phyloP scores from a whole-genome alignment of 2,797 vertebrate genomes.

The Spea hammondii region DNA sequence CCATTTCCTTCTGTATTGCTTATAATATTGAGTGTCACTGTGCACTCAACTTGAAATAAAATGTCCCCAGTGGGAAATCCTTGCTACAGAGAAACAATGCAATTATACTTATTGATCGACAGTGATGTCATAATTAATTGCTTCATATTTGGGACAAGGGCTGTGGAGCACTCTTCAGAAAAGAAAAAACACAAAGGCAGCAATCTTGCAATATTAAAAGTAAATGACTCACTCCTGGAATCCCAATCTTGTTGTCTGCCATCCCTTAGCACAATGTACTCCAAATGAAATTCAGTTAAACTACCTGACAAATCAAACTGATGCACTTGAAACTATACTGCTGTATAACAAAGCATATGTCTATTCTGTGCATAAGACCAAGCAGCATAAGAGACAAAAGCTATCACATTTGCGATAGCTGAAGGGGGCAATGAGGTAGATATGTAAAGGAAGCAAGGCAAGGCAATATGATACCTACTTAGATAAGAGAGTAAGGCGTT shows the following conservation, averaged over 20 bases:
- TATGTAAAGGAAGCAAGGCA: too few relatives aligned
- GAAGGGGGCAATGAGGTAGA: too few relatives aligned
- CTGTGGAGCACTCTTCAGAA: not conserved
- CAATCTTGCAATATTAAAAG: slow-evolving; percentile 11
- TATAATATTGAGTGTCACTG: not conserved
- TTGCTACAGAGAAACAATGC: slow-evolving; percentile 14
- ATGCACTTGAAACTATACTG: not conserved
- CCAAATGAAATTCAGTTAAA: not conserved
- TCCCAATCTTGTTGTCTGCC: slow-evolving; percentile 6
- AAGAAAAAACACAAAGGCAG: not conserved
- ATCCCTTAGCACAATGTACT: not conserved
- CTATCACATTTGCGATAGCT: too few relatives aligned
- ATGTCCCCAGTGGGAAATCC: not conserved
- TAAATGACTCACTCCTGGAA: slow-evolving; percentile 8
- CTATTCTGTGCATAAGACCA: too few relatives aligned
- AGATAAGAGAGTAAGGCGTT: too few relatives aligned
- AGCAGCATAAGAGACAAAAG: too few relatives aligned
- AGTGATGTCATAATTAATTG: slow-evolving; percentile 22
- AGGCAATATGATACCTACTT: too few relatives aligned
- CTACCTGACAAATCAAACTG: slow-evolving; percentile 2
- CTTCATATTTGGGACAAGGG: not conserved
- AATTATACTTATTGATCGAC: slow-evolving; percentile 11
- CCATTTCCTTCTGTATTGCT: not conserved
- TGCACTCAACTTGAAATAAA: not conserved
- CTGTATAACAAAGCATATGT: not conserved